Base-by-base conservation (phyloP, 1,140 invertebrate species). In the Patella vulgata region DNA sequence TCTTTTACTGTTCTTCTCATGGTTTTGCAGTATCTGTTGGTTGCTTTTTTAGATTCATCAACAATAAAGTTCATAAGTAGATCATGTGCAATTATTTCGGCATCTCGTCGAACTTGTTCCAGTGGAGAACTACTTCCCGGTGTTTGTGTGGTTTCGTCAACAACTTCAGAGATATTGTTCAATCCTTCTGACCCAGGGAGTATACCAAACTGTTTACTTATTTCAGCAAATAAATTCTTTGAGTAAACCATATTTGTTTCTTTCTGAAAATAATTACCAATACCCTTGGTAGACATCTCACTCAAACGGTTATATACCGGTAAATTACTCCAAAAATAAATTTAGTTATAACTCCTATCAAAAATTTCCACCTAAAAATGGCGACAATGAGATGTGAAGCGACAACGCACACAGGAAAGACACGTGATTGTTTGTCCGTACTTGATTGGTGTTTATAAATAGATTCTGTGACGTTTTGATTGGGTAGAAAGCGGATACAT, bases 1-100 rank as follows among this genome's bases (percentile, higher is more conserved):
- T 82, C 81, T 43, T 70, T 64, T n/a, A 81, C 79, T 54, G 74
- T 79, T 66, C 80, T 75, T 55, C 81, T 71, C 70, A 82, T 74
- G 14, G 81, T 82, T 72, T 80, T 80, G 63, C 77, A 79, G 51
- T 76, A 78, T 62, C 71, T 76, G 50, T 78, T 75, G 0, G 69
- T 59, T 17, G 73, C 68, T 59, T 68, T 73, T 50, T 68, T 78
- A 23, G 51, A 57, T 8, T 74, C 70, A 25, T 67, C 57, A 50
- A 40, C 63, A 50, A 36, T 50, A 42, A 76, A 76, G 47, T 67
- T 73, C 21, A 66, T 31, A 27, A 81, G 68, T 23, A 78, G 70
- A 72, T 81, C 79, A 12, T 61, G 43, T 6, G 77, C 79, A 52
- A 81, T 75, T 2, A 73, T 59, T 63, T 81, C 79, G n/a, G 79